Evolutionary conservation across 2,797 vertebrate genomes (phyloP).

Genomic region (Falco rusticolus): DNA sequence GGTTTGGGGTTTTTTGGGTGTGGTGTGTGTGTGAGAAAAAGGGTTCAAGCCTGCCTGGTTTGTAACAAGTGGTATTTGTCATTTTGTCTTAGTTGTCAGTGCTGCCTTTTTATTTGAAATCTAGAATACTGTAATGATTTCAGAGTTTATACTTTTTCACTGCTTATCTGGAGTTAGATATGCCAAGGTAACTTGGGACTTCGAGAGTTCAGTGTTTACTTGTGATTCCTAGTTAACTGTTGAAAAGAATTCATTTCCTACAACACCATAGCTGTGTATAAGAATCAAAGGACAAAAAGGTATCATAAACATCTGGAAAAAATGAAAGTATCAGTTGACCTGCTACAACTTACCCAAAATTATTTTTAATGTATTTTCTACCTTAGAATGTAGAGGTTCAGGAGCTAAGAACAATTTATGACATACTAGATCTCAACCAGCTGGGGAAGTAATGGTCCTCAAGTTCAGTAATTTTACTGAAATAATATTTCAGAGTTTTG

Average conservation of each 20-base stretch:
- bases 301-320: neutral
- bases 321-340: rapidly evolving
- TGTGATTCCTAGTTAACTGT: neutral
- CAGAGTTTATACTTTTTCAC: neutral
- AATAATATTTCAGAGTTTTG: neutral
- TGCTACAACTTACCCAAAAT: neutral
- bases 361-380: slow-evolving; percentile 8
- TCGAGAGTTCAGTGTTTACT: neutral
- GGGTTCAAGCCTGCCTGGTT: neutral
- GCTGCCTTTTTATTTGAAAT: neutral
- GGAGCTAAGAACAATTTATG: neutral
- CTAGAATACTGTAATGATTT: neutral
- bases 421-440: neutral
- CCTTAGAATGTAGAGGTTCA: neutral
- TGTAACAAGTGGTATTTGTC: neutral
- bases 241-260: neutral
- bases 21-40: neutral
- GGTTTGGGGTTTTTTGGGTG: too few species aligned
- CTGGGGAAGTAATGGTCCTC: neutral
- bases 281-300: neutral
- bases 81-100: neutral
- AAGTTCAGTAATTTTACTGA: neutral
- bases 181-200: neutral
- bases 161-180: neutral
- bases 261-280: neutral